These are phyloP conservation scores for Pseudomyrmex gracilis DNA, from an alignment of 1,140 invertebrate genomes.

Conservation along the genomic window DNA sequence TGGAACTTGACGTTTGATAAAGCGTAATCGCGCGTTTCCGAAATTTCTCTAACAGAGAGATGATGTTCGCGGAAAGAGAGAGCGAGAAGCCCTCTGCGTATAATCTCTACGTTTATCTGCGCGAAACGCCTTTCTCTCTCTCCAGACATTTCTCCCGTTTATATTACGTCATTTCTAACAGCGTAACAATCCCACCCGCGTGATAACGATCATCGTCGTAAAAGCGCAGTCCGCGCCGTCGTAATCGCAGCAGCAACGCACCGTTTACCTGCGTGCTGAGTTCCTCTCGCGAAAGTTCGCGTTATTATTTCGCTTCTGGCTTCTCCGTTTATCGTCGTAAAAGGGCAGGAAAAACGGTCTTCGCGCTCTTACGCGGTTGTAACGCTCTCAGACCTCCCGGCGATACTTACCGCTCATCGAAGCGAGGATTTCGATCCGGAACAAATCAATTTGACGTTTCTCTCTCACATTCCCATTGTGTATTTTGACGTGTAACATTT, in stretches of 20 bases:
- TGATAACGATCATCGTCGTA: conserved; percentile 41
- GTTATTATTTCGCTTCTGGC: conserved; percentile 58
- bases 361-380: background rate
- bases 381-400: conserved; percentile 4
- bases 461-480: too few relatives aligned
- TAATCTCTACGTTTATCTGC: conserved; percentile 5
- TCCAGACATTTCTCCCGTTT: conserved; percentile 15
- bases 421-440: background rate
- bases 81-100: background rate
- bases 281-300: conserved; percentile 37
- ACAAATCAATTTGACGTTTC: background rate
- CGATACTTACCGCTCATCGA: background rate
- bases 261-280: conserved; percentile 45
- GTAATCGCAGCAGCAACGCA: conserved; percentile 37
- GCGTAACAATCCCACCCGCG: background rate
- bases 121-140: background rate
- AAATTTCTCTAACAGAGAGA: background rate
- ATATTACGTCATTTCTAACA: conserved; percentile 32
- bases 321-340: conserved; percentile 12
- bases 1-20: background rate
- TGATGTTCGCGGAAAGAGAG: background rate
- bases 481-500: too few relatives aligned
- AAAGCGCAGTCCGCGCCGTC: background rate
- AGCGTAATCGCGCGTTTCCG: background rate
- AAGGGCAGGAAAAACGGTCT: conserved; percentile 22